A percentile compares a stretch with the other conserved stretches of the same genome.
Conservation (phyloP, 2,797 vertebrate genomes). For the Centropyge bicolor region DNA sequence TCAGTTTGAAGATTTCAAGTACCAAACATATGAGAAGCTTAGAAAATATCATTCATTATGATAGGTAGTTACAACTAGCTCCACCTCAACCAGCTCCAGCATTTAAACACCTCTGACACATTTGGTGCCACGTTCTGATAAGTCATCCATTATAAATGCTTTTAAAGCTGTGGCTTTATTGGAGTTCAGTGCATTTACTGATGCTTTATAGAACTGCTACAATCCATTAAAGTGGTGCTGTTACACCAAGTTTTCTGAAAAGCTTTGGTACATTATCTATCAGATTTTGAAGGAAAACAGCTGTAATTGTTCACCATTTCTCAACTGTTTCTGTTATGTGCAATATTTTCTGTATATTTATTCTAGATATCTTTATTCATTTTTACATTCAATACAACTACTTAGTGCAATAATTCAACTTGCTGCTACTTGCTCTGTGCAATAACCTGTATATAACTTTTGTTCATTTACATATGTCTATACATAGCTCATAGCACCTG, state of each 20-base stretch:
- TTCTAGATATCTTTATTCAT: no score
- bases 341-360: no score
- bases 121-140: not conserved
- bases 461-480: no score
- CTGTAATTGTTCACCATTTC: no score
- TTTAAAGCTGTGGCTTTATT: not conserved
- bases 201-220: not conserved
- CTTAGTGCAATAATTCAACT: no score
- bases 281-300: no score
- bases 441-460: no score
- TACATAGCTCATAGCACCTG: no score
- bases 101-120: not conserved
- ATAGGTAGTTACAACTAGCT: not conserved
- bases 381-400: no score
- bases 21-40: not conserved
- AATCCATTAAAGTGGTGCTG: not conserved
- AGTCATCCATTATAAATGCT: not conserved
- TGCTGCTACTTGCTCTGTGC: no score
- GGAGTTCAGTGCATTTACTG: not conserved
- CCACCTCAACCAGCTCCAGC: not conserved
- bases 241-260: not conserved
- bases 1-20: not conserved
- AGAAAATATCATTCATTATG: not conserved
- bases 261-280: not conserved
- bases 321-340: no score